Evolutionary conservation across 2,888 invertebrate genomes (phyloP), one percentile per base, ranked within the genome.

Genomic region (Stenurella melanura): DNA sequence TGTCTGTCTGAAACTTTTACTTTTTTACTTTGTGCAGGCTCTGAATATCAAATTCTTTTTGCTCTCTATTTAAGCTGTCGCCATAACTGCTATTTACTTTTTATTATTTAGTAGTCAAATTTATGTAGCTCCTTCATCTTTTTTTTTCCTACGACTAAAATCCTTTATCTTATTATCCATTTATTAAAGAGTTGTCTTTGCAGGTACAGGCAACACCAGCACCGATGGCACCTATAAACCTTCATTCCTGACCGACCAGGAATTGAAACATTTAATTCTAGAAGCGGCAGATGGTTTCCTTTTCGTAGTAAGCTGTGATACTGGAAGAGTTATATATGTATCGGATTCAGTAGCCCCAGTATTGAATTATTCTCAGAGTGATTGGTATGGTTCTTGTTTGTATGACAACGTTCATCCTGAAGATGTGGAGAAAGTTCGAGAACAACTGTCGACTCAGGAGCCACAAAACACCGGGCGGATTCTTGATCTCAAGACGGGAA

Each of bases 281-380:
- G 99, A 99, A 92, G 99, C 99, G 42, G 99, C 99, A 15, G 99
- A 99, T 91, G 99, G 99, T 1, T 99, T 99, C 90, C 92, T 99
- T 73, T 96, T 96, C 89, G 98, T 98, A 63, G 96, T 97, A 58
- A 97, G 97, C 87, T 99, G 99, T 91, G 99, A 99, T 90, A 96
- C 97, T 12, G 99, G 99, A 4, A 93, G 98, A 85, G 94, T 99
- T 79, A 97, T 99, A 86, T 99, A 99, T 88, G 98, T 99, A 69
- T 98, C 99, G 68, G 99, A 99, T 91, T 98, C 98, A 57, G 97
- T 99, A 85, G 96, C 97, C 73, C 98, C 99, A 18, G 99, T 99
- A 66, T 92, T 99, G 74, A 98, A 98, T 90, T 97, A 98, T 87
- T 95, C 98, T 34, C 98, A 98, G 93, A 96, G 95, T 87, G 99